Conservation (phyloP, 2,888 invertebrate genomes). For the Nebria salina region DNA sequence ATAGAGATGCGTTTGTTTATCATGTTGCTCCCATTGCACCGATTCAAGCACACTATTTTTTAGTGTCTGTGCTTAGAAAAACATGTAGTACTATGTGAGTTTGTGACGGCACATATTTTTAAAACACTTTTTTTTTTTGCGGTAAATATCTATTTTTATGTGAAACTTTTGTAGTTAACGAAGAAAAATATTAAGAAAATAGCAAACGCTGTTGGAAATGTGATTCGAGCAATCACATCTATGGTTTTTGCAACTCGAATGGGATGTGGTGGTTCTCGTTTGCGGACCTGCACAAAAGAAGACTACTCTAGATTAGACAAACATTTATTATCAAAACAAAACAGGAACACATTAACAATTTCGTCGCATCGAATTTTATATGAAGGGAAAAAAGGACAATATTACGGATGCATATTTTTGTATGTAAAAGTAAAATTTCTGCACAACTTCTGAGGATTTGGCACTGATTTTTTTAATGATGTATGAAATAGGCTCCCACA, state of each 20-base stretch:
- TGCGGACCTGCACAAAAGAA: slow-evolving; percentile 86
- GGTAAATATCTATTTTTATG: slow-evolving; percentile 63
- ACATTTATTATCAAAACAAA: not conserved
- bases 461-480: no score
- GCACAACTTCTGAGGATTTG: no score
- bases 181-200: slow-evolving; percentile 96
- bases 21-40: not conserved
- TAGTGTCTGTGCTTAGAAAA: not conserved
- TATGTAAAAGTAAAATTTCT: no score
- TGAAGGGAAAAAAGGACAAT: no score
- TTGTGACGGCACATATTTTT: slow-evolving; percentile 7
- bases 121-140: slow-evolving; percentile 50
- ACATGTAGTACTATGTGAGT: not conserved
- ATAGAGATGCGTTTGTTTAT: not conserved
- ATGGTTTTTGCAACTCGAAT: slow-evolving; percentile 94
- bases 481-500: no score
- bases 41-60: not conserved
- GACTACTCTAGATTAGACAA: slow-evolving; percentile 67
- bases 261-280: slow-evolving; percentile 92
- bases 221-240: slow-evolving; percentile 93
- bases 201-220: slow-evolving; percentile 92
- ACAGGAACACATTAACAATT: not conserved
- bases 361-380: not conserved
- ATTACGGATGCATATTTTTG: no score
- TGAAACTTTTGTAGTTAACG: slow-evolving; percentile 90